Evolutionary conservation across 2,113 vertebrate species (phyloP).

Genomic region (Pteropus alecto): DNA sequence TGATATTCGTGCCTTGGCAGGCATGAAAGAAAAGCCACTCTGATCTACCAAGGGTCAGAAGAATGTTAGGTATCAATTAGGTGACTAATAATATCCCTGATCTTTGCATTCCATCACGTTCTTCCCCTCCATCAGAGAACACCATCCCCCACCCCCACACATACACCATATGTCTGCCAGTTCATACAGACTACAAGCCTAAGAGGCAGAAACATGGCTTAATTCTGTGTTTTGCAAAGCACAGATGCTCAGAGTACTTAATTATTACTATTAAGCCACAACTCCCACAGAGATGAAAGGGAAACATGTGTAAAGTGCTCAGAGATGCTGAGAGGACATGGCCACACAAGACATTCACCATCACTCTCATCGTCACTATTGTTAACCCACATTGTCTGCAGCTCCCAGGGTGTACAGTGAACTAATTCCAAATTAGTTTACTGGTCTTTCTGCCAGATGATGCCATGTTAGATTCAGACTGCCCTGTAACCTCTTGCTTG

Average conservation of each 20-base stretch:
- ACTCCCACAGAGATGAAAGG: slow-evolving; percentile 58
- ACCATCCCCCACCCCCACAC: not conserved
- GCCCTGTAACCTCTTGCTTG: not conserved
- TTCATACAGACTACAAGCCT: not conserved
- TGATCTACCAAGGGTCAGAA: not conserved
- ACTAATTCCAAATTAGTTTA: not conserved
- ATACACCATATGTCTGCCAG: not conserved
- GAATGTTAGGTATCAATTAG: slow-evolving; percentile 43
- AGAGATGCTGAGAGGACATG: not conserved
- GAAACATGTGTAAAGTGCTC: not conserved
- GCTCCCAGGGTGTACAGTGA: not conserved
- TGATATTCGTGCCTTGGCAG: not conserved
- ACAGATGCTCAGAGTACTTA: slow-evolving; percentile 45
- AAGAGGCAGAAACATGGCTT: slow-evolving; percentile 39
- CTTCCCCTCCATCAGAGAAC: not conserved
- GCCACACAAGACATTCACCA: not conserved
- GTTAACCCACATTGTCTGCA: not conserved
- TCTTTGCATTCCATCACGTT: not conserved
- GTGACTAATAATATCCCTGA: slow-evolving; percentile 28
- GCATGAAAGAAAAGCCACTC: not conserved
- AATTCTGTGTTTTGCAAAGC: slow-evolving; percentile 49
- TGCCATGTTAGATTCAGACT: not conserved
- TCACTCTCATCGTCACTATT: not conserved
- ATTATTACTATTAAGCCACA: slow-evolving; percentile 58
- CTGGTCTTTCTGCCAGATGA: not conserved